Evolutionary conservation across 2,797 vertebrate species (phyloP).

Genomic region (Rhinogobio ventralis): DNA sequence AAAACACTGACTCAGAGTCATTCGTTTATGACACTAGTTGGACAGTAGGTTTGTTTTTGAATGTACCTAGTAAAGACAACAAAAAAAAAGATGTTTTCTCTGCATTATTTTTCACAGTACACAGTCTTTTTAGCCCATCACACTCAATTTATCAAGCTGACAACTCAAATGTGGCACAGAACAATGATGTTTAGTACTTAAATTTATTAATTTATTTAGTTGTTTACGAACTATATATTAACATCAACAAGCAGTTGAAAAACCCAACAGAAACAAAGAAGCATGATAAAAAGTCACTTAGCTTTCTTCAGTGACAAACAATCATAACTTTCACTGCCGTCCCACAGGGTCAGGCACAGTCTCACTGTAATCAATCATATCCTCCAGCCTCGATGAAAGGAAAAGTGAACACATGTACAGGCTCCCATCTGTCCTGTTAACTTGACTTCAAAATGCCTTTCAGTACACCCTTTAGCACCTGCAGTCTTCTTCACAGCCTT

Average conservation of each 20-base stretch:
- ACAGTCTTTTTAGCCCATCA: neutral
- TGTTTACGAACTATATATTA: neutral
- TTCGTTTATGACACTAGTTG: neutral
- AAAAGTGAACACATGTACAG: conserved; percentile 46
- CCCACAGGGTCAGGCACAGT: conserved; percentile 25
- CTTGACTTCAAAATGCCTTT: conserved; percentile 37
- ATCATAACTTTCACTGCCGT: conserved; percentile 5
- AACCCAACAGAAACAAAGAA: neutral
- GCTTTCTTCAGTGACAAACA: conserved; percentile 14
- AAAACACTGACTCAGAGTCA: neutral
- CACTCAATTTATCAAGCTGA: neutral
- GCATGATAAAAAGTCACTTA: neutral
- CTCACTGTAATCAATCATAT: conserved; percentile 37
- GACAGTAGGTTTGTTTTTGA: neutral
- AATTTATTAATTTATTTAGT: neutral
- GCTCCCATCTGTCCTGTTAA: conserved; percentile 50
- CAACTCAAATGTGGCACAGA: neutral
- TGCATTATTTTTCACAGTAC: neutral
- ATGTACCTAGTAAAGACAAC: neutral
- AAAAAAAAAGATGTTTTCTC: neutral
- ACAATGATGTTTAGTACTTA: neutral
- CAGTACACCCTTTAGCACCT: conserved; percentile 31
- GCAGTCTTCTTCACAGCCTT: conserved; percentile 33
- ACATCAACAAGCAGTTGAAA: neutral
- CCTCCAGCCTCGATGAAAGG: conserved; percentile 37